Evolutionary conservation across 2,888 invertebrate species (phyloP), one percentile per base, ranked within the genome.

Genomic region (Stomorhina lunata): DNA sequence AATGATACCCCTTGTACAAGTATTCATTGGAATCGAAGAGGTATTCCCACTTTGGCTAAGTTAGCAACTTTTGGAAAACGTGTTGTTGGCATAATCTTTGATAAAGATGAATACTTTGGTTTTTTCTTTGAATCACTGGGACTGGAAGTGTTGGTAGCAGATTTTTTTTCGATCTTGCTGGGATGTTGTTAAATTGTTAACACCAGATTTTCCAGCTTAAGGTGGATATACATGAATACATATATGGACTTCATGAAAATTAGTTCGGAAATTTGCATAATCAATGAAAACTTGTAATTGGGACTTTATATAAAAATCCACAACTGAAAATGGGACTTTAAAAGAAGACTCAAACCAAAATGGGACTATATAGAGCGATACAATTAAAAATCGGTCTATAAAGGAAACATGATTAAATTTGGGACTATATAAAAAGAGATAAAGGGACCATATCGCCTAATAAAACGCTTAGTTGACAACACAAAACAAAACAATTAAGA

Each of bases 171-270:
- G n/a, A n/a, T n/a, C n/a, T n/a, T 34, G 15, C 2, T 32, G 6
- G 27, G 17, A 9, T n/a, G 3, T 48, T 29, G 7, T 7, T 2
- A 29, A 29, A 7, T 59, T 61, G 20, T 72, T 34, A 20, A 17
- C 59, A 69, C 65, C n/a, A 20, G 77, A 79, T 79, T 79, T 79
- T 76, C 79, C 71, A 84, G 78, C 71, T 79, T 72, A 48, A 40
- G 3, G 15, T 48, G 4, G 27, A 34, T 37, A 10, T 43, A 50
- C 7, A 27, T 22, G 17, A 17, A 27, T 27, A 34, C 34, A 10
- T 43, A 50, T 7, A 27, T 22, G 17, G 27, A 27, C 40, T 15
- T 34, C 25, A 25, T n/a, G 7, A 34, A 32, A 65, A 3, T 50
- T 25, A 15, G 17, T 12, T 48, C 9, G 5, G 12, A 10, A 37